phyloP scores from a whole-genome alignment of 1,140 invertebrate genomes.

The Epicauta chinensis region DNA sequence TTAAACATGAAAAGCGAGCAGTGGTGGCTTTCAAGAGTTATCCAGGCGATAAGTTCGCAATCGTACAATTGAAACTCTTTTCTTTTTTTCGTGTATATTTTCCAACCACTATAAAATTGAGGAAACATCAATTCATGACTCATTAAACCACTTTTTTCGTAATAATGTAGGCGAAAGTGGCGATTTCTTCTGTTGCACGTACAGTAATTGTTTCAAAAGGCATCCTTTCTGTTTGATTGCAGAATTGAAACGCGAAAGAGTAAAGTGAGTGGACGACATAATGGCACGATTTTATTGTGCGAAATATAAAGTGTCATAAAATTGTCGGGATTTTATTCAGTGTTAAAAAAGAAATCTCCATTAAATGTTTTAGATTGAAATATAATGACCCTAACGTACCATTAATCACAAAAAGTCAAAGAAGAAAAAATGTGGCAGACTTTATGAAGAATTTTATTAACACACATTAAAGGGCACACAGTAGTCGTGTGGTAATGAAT shows the following conservation, averaged over 20 bases:
- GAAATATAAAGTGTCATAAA: conserved; percentile 40
- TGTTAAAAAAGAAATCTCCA: conserved; percentile 33
- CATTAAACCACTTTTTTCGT: not conserved
- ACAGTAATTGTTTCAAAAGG: conserved; percentile 22
- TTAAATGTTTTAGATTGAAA: conserved; percentile 34
- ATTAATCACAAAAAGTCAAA: conserved; percentile 5
- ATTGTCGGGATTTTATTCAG: conserved; percentile 39
- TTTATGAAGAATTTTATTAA: conserved; percentile 11
- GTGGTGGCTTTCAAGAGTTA: conserved; percentile 34
- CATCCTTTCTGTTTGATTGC: no score
- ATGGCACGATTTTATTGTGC: conserved; percentile 34
- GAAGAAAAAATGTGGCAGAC: no score
- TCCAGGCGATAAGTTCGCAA: conserved; percentile 31
- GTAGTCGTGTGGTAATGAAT: not conserved
- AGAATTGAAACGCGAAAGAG: conserved; percentile 15
- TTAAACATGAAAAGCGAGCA: conserved; percentile 41
- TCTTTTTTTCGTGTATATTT: no score
- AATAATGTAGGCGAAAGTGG: not conserved
- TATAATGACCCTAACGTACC: conserved; percentile 29
- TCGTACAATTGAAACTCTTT: no score
- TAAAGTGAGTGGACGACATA: conserved; percentile 30
- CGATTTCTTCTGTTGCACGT: no score
- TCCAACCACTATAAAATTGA: no score
- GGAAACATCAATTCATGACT: no score
- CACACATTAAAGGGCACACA: not conserved